These are phyloP conservation scores for Echinarachnius parma DNA, from an alignment of 53 echinoderm and acorn worm species.

Conservation along the genomic window DNA sequence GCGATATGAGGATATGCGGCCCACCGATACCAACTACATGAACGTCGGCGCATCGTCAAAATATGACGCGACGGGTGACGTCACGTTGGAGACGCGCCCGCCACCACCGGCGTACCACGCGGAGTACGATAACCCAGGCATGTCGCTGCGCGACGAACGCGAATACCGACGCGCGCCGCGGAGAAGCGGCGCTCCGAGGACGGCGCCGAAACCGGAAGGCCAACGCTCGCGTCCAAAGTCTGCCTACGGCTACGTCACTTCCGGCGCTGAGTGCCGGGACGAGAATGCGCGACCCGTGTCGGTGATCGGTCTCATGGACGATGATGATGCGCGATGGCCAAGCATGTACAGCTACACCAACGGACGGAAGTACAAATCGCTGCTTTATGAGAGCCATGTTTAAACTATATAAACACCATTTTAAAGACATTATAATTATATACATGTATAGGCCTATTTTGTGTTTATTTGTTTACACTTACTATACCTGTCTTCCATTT, in stretches of 20 bases:
- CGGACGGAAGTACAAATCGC: constrained; percentile 14
- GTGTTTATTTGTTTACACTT: no score
- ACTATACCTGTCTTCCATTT: no score
- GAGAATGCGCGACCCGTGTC: constrained; percentile 9
- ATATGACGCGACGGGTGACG: no score
- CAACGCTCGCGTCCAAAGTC: neutral
- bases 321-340: constrained; percentile 6
- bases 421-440: no score
- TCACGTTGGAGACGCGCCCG: neutral
- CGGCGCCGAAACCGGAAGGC: constrained; percentile 18
- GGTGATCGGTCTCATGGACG: constrained; percentile 10
- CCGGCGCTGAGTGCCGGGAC: constrained; percentile 18
- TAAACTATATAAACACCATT: no score
- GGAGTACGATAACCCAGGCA: constrained; percentile 6
- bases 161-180: constrained; percentile 5
- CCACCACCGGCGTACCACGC: constrained; percentile 2
- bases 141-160: constrained; percentile 10
- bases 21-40: no score
- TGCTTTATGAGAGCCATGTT: constrained; percentile 25
- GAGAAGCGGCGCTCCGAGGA: neutral
- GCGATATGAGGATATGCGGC: no score
- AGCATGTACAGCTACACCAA: neutral
- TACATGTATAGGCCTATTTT: no score
- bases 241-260: constrained; percentile 16
- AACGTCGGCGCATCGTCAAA: no score